These are phyloP conservation scores for Sander vitreus DNA, from an alignment of 2,113 vertebrate species.

Conservation along the genomic window DNA sequence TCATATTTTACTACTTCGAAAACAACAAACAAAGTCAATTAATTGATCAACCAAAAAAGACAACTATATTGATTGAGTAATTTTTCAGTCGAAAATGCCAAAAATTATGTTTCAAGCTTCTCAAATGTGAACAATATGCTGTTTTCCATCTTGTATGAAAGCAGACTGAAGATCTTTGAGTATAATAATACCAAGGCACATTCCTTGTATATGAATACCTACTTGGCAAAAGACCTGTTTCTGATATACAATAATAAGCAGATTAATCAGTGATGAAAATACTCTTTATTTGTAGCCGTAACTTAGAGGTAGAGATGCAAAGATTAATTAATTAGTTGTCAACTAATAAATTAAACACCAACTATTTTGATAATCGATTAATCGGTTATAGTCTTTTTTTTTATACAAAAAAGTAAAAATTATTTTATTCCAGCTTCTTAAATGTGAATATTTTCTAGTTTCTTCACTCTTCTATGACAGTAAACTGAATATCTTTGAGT, in stretches of 20 bases:
- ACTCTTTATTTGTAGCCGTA: neutral
- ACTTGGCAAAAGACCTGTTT: neutral
- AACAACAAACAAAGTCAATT: neutral
- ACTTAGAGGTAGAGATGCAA: neutral
- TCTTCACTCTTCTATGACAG: no score
- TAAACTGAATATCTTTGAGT: no score
- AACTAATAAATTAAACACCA: no score
- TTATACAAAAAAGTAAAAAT: no score
- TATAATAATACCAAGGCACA: neutral
- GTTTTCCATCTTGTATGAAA: neutral
- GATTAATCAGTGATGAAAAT: neutral
- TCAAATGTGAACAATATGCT: neutral
- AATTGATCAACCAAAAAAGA: no score
- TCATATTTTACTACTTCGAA: neutral
- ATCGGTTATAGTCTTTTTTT: no score
- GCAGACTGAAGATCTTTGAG: neutral
- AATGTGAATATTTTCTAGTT: no score
- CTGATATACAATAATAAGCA: neutral
- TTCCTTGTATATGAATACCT: neutral
- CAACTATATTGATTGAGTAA: neutral
- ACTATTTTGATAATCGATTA: no score
- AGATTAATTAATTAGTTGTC: no score
- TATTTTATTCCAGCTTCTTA: no score
- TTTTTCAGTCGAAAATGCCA: neutral
- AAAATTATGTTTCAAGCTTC: neutral